Base-by-base conservation (phyloP, 1,140 invertebrate genomes). In the Cataglyphis hispanica region DNA sequence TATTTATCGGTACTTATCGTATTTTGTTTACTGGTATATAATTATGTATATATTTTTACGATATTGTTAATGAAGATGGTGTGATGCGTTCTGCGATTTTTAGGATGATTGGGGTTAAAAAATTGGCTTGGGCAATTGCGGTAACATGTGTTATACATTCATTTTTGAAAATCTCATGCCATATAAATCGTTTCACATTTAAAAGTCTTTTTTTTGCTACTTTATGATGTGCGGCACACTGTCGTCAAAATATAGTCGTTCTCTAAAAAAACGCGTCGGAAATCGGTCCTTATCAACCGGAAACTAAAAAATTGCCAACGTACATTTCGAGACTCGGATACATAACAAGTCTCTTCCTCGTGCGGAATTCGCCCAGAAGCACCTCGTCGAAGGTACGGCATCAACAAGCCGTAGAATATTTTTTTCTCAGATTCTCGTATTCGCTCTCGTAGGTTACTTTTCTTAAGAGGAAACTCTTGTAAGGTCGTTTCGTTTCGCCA, bases 391-490 rank as follows among this genome's bases (percentile, higher is more conserved):
- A 83, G 37, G 70, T 40, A 43, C 60, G n/a, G n/a, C 43, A 31
- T 11, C 58, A 34, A 50, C 43, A 66, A 25, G 16, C 11, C 66
- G 60, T 60, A 19, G 53, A 53, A 64, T 67, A 58, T 40, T 76
- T 76, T 86, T 88, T 80, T 80, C 60, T 19, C 31, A 43, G 34
- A 60, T 58, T 61, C 67, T 58, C 66, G 81, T 63, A 60, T 72
- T 83, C 77, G 64, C 78, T 83, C 69, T 56, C 56, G 74, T 76
- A 60, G 70, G 64, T 83, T 89, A 77, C 58, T 83, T 83, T 84
- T 63, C 88, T 88, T 91, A 84, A 91, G 75, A 91, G 91, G 90
- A 86, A 91, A 91, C 63, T 90, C 91, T 91, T 91, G 91, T 91
- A 89, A 77, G 87, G 84, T 85, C 87, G 90, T 90, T 91, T 86